Evolutionary conservation across 2,797 vertebrate species (phyloP).

Genomic region (Xiphophorus birchmanni): DNA sequence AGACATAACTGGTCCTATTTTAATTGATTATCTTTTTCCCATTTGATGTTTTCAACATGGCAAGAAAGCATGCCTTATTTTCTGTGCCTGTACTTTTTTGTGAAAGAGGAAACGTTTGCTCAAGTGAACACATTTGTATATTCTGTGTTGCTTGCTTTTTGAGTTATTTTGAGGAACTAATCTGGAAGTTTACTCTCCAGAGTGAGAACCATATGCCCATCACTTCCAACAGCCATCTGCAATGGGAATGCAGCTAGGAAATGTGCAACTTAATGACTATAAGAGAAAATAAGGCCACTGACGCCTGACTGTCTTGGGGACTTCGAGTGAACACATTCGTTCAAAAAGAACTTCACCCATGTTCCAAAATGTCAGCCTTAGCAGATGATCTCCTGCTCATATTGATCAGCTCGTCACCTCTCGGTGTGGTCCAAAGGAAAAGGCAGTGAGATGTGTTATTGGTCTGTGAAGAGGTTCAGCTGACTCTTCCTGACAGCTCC

Average conservation of each 20-base stretch:
- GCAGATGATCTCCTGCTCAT: constrained; percentile 46
- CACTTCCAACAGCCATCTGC: neutral
- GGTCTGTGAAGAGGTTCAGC: constrained; percentile 36
- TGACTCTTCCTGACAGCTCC: constrained; percentile 31
- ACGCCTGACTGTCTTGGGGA: neutral
- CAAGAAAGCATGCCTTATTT: too few relatives aligned
- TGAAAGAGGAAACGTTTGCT: neutral
- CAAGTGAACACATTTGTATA: neutral
- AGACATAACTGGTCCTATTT: too few relatives aligned
- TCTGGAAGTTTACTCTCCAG: neutral
- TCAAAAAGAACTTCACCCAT: constrained; percentile 24
- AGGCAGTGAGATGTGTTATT: constrained; percentile 20
- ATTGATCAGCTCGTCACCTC: constrained; percentile 51
- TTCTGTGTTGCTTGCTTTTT: neutral
- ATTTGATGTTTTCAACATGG: too few relatives aligned
- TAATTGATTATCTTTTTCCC: too few relatives aligned
- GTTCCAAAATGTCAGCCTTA: constrained; percentile 24
- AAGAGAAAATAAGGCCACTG: neutral
- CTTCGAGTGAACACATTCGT: neutral
- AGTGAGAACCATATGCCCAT: neutral
- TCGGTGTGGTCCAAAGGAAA: constrained; percentile 23
- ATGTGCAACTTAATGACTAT: neutral
- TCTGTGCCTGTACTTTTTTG: too few relatives aligned
- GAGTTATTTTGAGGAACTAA: neutral
- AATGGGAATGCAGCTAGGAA: neutral